These are phyloP conservation scores for Drosophila nigromelanica DNA, from an alignment of 1,140 invertebrate species.

Conservation along the genomic window DNA sequence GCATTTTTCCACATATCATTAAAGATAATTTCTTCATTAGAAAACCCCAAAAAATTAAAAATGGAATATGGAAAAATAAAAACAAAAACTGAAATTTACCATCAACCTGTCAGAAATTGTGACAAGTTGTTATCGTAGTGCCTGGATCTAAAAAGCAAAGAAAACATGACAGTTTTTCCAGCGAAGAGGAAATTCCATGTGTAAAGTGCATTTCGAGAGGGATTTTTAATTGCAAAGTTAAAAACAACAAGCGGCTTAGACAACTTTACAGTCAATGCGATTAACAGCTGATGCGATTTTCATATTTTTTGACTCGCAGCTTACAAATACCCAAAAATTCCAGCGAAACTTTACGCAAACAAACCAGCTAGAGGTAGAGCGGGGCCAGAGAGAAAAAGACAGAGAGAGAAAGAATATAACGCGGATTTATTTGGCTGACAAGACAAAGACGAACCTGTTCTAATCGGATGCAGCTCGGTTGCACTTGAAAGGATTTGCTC, in stretches of 20 bases:
- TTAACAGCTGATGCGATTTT: slow-evolving; percentile 54
- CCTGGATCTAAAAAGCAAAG: slow-evolving; percentile 34
- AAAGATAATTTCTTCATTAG: slow-evolving; percentile 82
- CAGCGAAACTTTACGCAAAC: slow-evolving; percentile 50
- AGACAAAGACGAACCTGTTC: slow-evolving; percentile 77
- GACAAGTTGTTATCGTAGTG: slow-evolving; percentile 73
- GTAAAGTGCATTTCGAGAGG: slow-evolving; percentile 53
- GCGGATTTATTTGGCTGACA: slow-evolving; percentile 53
- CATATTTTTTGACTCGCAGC: slow-evolving; percentile 39
- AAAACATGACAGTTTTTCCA: slow-evolving; percentile 67
- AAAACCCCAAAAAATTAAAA: slow-evolving; percentile 25
- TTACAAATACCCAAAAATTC: slow-evolving; percentile 50
- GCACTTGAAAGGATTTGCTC: slow-evolving; percentile 77
- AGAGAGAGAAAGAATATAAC: slow-evolving; percentile 16
- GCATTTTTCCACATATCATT: slow-evolving; percentile 72
- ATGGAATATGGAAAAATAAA: slow-evolving; percentile 6
- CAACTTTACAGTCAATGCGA: slow-evolving; percentile 77
- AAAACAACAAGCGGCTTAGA: slow-evolving; percentile 73
- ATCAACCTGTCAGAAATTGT: slow-evolving; percentile 63
- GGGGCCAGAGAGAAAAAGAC: background rate
- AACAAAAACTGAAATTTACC: slow-evolving; percentile 20
- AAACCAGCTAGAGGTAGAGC: background rate
- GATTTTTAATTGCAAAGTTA: slow-evolving; percentile 75
- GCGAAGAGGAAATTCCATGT: slow-evolving; percentile 44
- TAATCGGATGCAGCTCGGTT: slow-evolving; percentile 80